Conservation (phyloP, 2,888 invertebrate genomes). For the Andrena chrysosceles region DNA sequence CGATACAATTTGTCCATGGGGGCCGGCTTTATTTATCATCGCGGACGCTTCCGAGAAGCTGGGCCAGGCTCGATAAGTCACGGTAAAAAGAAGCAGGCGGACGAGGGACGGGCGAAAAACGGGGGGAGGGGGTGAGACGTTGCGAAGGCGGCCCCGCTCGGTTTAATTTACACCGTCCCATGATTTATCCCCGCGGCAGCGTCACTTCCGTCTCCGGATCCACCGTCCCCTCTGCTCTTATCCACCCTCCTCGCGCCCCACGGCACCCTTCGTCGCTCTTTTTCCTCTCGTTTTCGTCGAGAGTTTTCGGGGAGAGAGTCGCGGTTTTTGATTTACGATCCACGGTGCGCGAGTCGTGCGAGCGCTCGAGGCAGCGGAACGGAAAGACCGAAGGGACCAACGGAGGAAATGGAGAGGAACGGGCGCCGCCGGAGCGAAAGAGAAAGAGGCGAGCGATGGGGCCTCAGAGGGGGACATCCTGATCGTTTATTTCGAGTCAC, state of each 20-base stretch:
- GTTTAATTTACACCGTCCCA: slow-evolving; percentile 77
- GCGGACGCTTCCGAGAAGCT: slow-evolving; percentile 63
- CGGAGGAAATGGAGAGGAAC: slow-evolving; percentile 48
- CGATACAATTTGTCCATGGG: slow-evolving; percentile 76
- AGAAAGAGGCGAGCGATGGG: slow-evolving; percentile 34
- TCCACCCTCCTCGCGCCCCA: neutral
- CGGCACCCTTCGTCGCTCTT: slow-evolving; percentile 1
- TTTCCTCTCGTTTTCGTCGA: slow-evolving; percentile 48
- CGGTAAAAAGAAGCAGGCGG: slow-evolving; percentile 48
- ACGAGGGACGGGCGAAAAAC: slow-evolving; percentile 11
- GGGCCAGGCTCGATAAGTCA: slow-evolving; percentile 73
- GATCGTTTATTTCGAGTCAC: slow-evolving; percentile 82
- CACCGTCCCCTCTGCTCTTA: slow-evolving; percentile 21
- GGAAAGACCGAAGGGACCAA: slow-evolving; percentile 18
- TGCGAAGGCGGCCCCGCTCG: slow-evolving; percentile 64
- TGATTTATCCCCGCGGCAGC: slow-evolving; percentile 75
- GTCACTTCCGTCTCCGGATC: slow-evolving; percentile 71
- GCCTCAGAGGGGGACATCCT: slow-evolving; percentile 59
- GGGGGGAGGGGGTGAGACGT: slow-evolving; percentile 7
- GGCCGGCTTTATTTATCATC: slow-evolving; percentile 73
- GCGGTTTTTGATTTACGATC: slow-evolving; percentile 74
- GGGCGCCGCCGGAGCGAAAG: neutral
- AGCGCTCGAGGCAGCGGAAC: slow-evolving; percentile 29
- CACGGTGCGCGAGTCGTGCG: slow-evolving; percentile 45
- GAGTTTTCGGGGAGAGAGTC: slow-evolving; percentile 70